Percentiles rank a stretch among this genome's conserved stretches.
Evolutionary conservation across 2,797 vertebrate species (phyloP).

Genomic region (Trachops cirrhosus): DNA sequence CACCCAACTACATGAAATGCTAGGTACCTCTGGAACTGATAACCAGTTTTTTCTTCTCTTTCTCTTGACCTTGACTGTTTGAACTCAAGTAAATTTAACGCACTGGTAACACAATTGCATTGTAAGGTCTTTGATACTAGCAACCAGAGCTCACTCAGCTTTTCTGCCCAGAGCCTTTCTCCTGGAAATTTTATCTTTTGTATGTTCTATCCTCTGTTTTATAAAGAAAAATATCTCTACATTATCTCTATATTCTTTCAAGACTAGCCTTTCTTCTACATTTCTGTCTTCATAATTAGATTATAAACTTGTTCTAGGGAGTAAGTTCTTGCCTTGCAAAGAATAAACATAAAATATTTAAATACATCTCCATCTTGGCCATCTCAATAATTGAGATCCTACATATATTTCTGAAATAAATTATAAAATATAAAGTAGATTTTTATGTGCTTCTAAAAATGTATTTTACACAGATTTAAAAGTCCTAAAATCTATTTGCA

Average conservation of each 20-base stretch:
- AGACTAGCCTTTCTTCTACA: background rate
- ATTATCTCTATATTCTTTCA: background rate
- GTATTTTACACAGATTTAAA: slow-evolving; percentile 13
- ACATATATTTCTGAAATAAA: slow-evolving; percentile 11
- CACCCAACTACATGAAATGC: background rate
- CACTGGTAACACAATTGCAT: background rate
- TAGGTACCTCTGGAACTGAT: background rate
- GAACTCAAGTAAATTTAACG: background rate
- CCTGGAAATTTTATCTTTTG: background rate
- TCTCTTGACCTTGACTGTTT: background rate
- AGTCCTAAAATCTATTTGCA: background rate
- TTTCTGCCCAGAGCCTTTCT: background rate
- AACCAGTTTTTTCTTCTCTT: background rate
- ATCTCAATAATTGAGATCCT: background rate
- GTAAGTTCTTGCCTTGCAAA: background rate
- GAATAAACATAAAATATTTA: background rate
- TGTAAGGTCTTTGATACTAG: background rate
- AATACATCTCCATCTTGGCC: background rate
- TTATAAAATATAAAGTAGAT: background rate
- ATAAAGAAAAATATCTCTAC: background rate
- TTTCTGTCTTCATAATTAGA: slow-evolving; percentile 3
- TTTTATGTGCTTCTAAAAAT: background rate
- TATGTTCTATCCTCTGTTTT: background rate
- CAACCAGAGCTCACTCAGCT: background rate
- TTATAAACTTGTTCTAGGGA: background rate